Evolutionary conservation across 2,888 invertebrate genomes (phyloP).

Genomic region (Apodemia zela): DNA sequence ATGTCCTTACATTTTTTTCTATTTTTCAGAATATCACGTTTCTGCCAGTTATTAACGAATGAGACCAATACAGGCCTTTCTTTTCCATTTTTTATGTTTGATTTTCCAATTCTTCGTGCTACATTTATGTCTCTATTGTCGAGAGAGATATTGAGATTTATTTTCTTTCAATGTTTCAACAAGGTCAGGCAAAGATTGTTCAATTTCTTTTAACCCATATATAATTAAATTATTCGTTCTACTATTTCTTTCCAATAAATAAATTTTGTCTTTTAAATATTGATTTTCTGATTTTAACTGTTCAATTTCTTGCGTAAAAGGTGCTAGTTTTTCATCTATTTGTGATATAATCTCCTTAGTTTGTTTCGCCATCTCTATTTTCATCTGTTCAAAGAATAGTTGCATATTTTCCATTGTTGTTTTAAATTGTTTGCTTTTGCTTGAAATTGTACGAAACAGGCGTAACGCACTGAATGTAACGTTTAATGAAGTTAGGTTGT

Average conservation of each 20-base stretch:
- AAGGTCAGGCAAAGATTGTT: neutral
- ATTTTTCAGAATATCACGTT: neutral
- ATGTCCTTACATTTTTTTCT: neutral
- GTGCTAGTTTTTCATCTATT: neutral
- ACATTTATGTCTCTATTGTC: neutral
- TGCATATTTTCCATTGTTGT: neutral
- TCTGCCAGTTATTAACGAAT: neutral
- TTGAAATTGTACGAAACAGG: too few relatives aligned
- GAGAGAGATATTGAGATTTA: neutral
- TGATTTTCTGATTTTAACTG: neutral
- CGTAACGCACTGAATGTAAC: too few relatives aligned
- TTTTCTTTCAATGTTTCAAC: neutral
- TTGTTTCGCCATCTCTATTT: neutral
- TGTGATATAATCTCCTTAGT: neutral
- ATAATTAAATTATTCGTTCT: neutral
- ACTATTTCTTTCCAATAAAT: neutral
- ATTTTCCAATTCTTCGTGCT: neutral
- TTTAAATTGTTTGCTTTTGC: too few relatives aligned
- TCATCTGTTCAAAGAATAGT: neutral
- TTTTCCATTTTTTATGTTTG: neutral
- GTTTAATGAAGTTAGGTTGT: too few relatives aligned
- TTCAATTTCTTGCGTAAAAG: neutral
- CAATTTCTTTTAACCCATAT: neutral
- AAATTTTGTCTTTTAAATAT: neutral
- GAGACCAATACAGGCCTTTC: neutral